Percentiles rank a stretch among this genome's conserved stretches.
Conservation (phyloP, 1,140 invertebrate species). For the Agrypnia vestita region DNA sequence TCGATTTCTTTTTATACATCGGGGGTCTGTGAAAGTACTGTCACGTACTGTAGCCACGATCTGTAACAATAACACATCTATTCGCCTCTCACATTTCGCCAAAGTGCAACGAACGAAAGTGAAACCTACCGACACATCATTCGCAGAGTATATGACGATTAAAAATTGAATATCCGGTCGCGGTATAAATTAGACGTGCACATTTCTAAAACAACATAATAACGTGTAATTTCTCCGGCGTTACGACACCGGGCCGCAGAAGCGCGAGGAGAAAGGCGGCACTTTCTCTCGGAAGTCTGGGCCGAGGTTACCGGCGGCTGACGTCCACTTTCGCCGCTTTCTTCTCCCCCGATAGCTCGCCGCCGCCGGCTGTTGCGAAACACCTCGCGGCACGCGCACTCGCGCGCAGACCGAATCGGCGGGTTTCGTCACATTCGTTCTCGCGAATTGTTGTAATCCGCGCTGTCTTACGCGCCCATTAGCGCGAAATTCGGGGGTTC, state of each 20-base stretch:
- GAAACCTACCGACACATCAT: conserved; percentile 40
- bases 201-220: conserved; percentile 38
- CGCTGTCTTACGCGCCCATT: not conserved
- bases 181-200: conserved; percentile 16
- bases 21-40: no score
- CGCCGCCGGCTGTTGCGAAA: conserved; percentile 29
- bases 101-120: conserved; percentile 36
- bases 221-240: conserved; percentile 57
- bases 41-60: no score
- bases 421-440: not conserved
- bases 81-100: conserved; percentile 21
- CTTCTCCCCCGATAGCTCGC: conserved; percentile 46
- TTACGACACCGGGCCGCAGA: conserved; percentile 52
- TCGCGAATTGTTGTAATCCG: conserved; percentile 26
- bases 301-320: conserved; percentile 10
- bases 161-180: conserved; percentile 40
- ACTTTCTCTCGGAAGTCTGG: conserved; percentile 58
- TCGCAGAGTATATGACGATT: conserved; percentile 18
- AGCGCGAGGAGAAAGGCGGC: conserved; percentile 55
- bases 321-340: conserved; percentile 59
- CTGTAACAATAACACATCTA: not conserved
- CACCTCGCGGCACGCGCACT: conserved; percentile 4
- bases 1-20: no score
- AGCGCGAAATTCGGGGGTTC: conserved; percentile 18
- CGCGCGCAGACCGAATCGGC: conserved; percentile 1